phyloP scores from a whole-genome alignment of 2,113 vertebrate species.

The Uria aalge region DNA sequence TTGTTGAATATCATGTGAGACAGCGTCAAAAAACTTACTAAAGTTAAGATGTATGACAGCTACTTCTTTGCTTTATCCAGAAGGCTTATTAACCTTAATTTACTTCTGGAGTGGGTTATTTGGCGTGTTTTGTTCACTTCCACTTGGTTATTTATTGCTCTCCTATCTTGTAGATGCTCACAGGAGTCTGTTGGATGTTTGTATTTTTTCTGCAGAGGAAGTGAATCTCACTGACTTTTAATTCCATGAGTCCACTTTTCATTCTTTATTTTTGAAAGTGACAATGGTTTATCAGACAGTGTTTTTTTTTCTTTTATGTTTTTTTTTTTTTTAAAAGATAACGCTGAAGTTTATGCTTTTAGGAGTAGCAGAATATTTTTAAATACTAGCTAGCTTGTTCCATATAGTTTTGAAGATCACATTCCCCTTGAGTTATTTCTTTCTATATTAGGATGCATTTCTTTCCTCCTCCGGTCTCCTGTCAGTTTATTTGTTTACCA shows the following conservation, averaged over 20 bases:
- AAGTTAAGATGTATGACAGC: background rate
- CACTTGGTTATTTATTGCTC: background rate
- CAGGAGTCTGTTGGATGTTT: background rate
- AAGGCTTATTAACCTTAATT: constrained; percentile 8
- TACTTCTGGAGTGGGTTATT: background rate
- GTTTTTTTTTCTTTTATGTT: background rate
- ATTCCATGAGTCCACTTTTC: background rate
- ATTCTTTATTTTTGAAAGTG: background rate
- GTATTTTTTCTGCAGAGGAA: background rate
- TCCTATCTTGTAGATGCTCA: background rate
- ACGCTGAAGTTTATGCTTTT: background rate
- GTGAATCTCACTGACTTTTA: background rate
- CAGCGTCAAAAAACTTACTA: background rate
- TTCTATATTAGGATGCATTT: background rate
- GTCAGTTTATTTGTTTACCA: background rate
- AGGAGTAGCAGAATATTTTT: background rate
- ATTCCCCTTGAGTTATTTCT: background rate
- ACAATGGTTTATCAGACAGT: background rate
- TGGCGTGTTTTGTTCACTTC: background rate
- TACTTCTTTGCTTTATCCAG: background rate
- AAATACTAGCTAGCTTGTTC: background rate
- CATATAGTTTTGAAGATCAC: background rate
- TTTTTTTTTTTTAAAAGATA: rapidly evolving
- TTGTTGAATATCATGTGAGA: background rate
- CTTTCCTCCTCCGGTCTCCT: background rate